Evolutionary conservation across 2,888 invertebrate species (phyloP).

Genomic region (Neria commutata): DNA sequence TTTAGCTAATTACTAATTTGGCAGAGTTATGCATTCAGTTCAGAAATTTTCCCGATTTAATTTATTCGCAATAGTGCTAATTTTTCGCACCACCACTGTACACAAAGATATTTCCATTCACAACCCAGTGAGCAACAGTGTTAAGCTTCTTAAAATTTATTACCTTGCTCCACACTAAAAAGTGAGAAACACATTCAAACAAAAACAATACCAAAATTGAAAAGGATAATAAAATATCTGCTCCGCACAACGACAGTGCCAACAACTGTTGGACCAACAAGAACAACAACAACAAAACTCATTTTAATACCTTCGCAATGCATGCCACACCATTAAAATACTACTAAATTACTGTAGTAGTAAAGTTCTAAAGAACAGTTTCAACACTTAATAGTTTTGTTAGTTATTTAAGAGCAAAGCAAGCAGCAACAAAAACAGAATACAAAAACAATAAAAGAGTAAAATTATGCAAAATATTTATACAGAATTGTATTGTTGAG

Average conservation of each 20-base stretch:
- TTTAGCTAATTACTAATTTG: too few species aligned
- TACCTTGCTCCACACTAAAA: conserved; percentile 46
- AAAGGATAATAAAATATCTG: conserved; percentile 15
- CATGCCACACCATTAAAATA: background rate
- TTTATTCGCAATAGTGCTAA: too few species aligned
- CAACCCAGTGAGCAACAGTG: conserved; percentile 50
- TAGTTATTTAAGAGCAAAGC: background rate
- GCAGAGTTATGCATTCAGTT: too few species aligned
- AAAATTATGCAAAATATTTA: too few species aligned
- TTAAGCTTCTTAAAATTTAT: conserved; percentile 55
- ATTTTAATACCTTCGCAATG: background rate
- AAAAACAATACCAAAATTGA: conserved; percentile 19
- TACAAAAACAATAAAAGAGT: too few species aligned
- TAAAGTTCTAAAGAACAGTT: too few species aligned
- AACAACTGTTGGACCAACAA: background rate
- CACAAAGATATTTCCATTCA: conserved; percentile 34
- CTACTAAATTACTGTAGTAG: background rate
- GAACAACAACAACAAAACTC: background rate
- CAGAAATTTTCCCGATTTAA: too few species aligned
- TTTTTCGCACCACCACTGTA: too few species aligned
- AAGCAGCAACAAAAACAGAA: too few species aligned
- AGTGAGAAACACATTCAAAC: conserved; percentile 29
- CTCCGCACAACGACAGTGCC: background rate
- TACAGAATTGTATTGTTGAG: too few species aligned
- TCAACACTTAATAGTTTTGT: background rate